Conservation (phyloP, 2,888 invertebrate genomes). For the Cyrtodaria siliqua region DNA sequence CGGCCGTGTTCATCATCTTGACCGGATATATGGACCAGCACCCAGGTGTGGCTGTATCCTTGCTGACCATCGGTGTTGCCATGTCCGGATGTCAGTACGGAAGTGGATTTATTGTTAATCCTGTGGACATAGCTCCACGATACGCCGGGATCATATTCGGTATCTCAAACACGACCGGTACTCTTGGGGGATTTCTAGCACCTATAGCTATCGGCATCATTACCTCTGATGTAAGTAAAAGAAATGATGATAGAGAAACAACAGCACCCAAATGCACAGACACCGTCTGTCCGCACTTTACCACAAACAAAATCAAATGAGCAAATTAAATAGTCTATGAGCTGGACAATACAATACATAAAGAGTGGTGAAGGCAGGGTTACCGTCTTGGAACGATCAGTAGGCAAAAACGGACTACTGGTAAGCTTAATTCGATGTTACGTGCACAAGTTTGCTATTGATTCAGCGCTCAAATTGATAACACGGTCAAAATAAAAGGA, state of each 20-base stretch:
- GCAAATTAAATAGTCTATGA: too few relatives aligned
- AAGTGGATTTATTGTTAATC: slow-evolving; percentile 80
- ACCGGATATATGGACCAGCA: slow-evolving; percentile 75
- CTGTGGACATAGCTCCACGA: slow-evolving; percentile 81
- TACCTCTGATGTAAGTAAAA: slow-evolving; percentile 72
- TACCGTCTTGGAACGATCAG: too few relatives aligned
- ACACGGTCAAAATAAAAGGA: too few relatives aligned
- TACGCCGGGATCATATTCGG: slow-evolving; percentile 82
- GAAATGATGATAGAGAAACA: too few relatives aligned
- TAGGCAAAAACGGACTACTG: too few relatives aligned
- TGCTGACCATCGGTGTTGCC: slow-evolving; percentile 77
- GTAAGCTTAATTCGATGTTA: too few relatives aligned
- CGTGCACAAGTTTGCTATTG: too few relatives aligned
- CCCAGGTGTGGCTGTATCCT: slow-evolving; percentile 64
- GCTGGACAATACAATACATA: too few relatives aligned
- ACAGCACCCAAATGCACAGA: too few relatives aligned
- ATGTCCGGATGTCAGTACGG: slow-evolving; percentile 75
- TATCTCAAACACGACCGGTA: slow-evolving; percentile 79
- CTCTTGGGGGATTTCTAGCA: slow-evolving; percentile 79
- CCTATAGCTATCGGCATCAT: slow-evolving; percentile 77
- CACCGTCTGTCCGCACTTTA: too few relatives aligned
- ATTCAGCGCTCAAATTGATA: too few relatives aligned
- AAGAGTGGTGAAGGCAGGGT: too few relatives aligned
- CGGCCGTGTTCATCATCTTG: slow-evolving; percentile 72
- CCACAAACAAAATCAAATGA: background rate